phyloP scores from a whole-genome alignment of 37 sponge, comb jelly and placozoan genomes.

The Dysidea cf. avara region DNA sequence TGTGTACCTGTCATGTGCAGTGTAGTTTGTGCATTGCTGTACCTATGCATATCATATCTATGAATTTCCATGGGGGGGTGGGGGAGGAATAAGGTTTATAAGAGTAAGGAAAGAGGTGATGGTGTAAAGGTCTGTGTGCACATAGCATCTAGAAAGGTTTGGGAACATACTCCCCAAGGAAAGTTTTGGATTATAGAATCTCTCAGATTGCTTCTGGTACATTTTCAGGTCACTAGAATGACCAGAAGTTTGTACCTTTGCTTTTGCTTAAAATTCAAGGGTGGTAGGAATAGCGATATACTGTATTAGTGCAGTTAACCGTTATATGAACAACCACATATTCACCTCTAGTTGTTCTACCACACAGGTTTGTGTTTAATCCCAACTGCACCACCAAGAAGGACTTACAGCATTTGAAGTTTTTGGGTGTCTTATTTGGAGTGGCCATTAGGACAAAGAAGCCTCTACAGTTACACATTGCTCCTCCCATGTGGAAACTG shows the following conservation, averaged over 20 bases:
- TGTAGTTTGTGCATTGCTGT: background rate
- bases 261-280: no score
- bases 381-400: constrained; percentile 63
- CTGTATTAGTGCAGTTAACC: background rate
- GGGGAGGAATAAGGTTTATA: no score
- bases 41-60: background rate
- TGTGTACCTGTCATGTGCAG: background rate
- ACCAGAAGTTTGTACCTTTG: no score
- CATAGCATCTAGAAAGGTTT: no score
- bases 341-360: background rate
- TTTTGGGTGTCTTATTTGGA: constrained; percentile 88
- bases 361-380: constrained; percentile 76
- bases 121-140: no score
- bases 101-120: no score
- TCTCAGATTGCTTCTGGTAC: no score
- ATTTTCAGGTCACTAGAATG: no score
- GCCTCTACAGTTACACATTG: constrained; percentile 84
- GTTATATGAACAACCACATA: background rate
- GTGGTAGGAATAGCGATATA: no score
- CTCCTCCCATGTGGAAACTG: constrained; percentile 83
- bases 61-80: no score
- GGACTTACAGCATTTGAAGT: constrained; percentile 61
- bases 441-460: constrained; percentile 89
- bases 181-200: no score
- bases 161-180: no score